Base-by-base conservation (phyloP, 1,140 invertebrate species). In the Anastatus disparis region DNA sequence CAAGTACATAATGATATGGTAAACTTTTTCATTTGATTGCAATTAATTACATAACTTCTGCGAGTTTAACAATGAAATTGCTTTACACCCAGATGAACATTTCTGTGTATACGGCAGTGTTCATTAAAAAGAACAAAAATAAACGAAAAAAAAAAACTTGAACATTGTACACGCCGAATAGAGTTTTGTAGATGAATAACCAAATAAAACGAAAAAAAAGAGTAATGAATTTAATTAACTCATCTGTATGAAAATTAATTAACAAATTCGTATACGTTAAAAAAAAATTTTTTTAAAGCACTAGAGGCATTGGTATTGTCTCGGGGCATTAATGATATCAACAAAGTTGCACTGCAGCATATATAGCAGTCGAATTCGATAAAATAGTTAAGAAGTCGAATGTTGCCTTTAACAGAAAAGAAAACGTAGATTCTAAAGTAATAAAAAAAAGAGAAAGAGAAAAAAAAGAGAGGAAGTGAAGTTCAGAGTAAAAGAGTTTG, bases 211-310 rank as follows among this genome's bases (percentile, higher is more conserved):
- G 61, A 52, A 55, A 40, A 27, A 20, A 31, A 24, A 10, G 38
- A 9, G 52, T 55, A 29, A 13, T 58, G 42, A 59, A 38, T 59
- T 68, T 59, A 52, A 68, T 68, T 59, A 69, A 62, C 46, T 44
- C 44, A 27, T 61, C 67, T 26, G 48, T 26, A 26, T 4, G 27
- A 35, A 44, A 69, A 53, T 69, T 52, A 69, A 69, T 69, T 62
- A 69, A 52, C 26, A 31, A 46, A n/a, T n/a, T 8, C 17, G 20
- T 6, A 2, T 12, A 4, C 1, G 12, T 2, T 13, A 35, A 2
- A 31, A 38, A 38, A 38, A 38, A n/a, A n/a, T n/a, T n/a, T n/a
- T n/a, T n/a, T n/a, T n/a, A n/a, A n/a, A n/a, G n/a, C n/a, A n/a
- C n/a, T n/a, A n/a, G n/a, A n/a, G n/a, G n/a, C n/a, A n/a, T n/a